Evolutionary conservation across 2,888 invertebrate species (phyloP).

Genomic region (Lasioglossum villosulum): DNA sequence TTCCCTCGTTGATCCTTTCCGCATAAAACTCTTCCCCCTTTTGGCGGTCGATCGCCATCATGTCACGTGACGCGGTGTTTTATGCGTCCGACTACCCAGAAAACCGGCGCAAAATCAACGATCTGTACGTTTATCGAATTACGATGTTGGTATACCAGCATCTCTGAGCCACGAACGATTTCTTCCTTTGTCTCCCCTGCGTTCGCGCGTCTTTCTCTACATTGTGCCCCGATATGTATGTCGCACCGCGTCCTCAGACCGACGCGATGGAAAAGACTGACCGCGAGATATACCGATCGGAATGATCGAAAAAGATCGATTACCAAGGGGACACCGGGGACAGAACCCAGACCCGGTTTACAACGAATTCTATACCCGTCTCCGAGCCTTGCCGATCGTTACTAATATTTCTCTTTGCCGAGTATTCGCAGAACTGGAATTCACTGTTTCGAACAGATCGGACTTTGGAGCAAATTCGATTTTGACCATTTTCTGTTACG

Average conservation of each 20-base stretch:
- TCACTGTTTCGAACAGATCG: neutral
- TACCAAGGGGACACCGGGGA: slow-evolving; percentile 18
- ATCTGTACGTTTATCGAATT: slow-evolving; percentile 77
- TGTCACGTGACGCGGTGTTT: slow-evolving; percentile 72
- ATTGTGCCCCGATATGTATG: slow-evolving; percentile 13
- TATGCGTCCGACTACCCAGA: slow-evolving; percentile 71
- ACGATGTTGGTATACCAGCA: slow-evolving; percentile 62
- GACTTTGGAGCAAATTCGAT: neutral
- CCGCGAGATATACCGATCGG: slow-evolving; percentile 29
- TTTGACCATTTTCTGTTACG: neutral
- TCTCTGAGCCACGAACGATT: slow-evolving; percentile 21
- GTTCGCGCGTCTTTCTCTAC: neutral
- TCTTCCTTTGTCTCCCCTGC: slow-evolving; percentile 22
- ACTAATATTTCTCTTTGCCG: neutral
- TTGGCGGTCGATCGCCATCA: slow-evolving; percentile 69
- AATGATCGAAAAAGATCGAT: slow-evolving; percentile 57
- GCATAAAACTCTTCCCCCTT: slow-evolving; percentile 37
- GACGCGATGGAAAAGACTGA: slow-evolving; percentile 3
- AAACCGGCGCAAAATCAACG: slow-evolving; percentile 74
- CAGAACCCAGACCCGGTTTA: slow-evolving; percentile 2
- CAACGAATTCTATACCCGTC: slow-evolving; percentile 32
- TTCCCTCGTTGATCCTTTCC: slow-evolving; percentile 56
- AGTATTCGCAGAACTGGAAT: neutral
- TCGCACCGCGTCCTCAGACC: slow-evolving; percentile 9
- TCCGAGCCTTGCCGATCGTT: neutral